These are phyloP conservation scores for Hydrozoanthus gracilis DNA, from an alignment of 92 coral and sea anemone species.

Conservation along the genomic window DNA sequence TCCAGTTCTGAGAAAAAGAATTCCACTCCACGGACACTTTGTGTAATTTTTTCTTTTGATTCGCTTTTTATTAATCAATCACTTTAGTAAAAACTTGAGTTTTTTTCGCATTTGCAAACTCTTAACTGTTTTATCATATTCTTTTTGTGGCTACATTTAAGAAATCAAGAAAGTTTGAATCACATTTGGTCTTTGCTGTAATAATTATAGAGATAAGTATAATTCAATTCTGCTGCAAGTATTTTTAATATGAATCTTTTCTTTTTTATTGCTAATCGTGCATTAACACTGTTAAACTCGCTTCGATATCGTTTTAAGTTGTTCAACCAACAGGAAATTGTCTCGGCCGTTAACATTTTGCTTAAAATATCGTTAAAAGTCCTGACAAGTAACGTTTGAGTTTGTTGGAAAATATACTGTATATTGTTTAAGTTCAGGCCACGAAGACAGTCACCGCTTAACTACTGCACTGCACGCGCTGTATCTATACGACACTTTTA, in stretches of 20 bases:
- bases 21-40: constrained; percentile 1
- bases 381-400: neutral
- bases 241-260: neutral
- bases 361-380: constrained; percentile 21
- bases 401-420: neutral
- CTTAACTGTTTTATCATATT: neutral
- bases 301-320: neutral
- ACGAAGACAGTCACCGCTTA: too few species aligned
- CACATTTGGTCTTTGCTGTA: neutral
- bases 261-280: constrained; percentile 9
- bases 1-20: neutral
- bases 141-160: neutral
- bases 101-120: neutral
- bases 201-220: neutral
- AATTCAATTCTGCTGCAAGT: neutral
- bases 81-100: neutral
- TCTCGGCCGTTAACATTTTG: constrained; percentile 14
- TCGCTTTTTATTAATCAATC: neutral
- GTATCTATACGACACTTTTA: neutral
- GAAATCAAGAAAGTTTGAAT: neutral
- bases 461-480: neutral
- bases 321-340: neutral
- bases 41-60: constrained; percentile 29
- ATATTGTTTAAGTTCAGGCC: too few species aligned
- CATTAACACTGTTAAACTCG: neutral